These are phyloP conservation scores for Amphiprion ocellaris DNA, from an alignment of 2,113 vertebrate genomes.

Conservation along the genomic window DNA sequence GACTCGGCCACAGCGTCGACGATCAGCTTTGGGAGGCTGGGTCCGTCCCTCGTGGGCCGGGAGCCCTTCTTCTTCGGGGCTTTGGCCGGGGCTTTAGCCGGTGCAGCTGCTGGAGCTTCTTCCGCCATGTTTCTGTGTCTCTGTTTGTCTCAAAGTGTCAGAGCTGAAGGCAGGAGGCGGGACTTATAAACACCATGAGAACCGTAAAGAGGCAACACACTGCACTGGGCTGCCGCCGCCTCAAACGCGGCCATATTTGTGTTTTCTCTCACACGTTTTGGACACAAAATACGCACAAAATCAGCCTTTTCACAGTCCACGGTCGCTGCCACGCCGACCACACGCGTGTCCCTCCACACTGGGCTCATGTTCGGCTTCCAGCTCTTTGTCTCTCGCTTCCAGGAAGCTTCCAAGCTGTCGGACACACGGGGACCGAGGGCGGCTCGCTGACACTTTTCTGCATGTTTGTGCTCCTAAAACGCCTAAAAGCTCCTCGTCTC, in stretches of 20 bases:
- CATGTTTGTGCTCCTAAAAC: conserved; percentile 16
- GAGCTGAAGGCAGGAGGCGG: background rate
- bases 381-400: background rate
- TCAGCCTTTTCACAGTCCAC: background rate
- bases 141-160: background rate
- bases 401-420: conserved; percentile 16
- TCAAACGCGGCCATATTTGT: background rate
- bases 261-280: conserved; percentile 6
- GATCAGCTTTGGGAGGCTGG: no score
- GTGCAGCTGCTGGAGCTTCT: background rate
- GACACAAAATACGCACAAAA: background rate
- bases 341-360: background rate
- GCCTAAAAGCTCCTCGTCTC: background rate
- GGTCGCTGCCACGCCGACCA: background rate
- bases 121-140: conserved; percentile 12
- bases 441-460: conserved; percentile 10
- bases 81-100: no score
- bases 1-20: no score
- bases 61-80: no score
- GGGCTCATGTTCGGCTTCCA: background rate
- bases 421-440: background rate
- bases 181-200: conserved; percentile 23
- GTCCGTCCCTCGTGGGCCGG: no score
- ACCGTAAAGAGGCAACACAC: conserved; percentile 15
- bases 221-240: background rate